A percentile compares a stretch with the other conserved stretches of the same genome.
Evolutionary conservation across 1,140 invertebrate genomes (phyloP).

Genomic region (Cotesia glomerata): DNA sequence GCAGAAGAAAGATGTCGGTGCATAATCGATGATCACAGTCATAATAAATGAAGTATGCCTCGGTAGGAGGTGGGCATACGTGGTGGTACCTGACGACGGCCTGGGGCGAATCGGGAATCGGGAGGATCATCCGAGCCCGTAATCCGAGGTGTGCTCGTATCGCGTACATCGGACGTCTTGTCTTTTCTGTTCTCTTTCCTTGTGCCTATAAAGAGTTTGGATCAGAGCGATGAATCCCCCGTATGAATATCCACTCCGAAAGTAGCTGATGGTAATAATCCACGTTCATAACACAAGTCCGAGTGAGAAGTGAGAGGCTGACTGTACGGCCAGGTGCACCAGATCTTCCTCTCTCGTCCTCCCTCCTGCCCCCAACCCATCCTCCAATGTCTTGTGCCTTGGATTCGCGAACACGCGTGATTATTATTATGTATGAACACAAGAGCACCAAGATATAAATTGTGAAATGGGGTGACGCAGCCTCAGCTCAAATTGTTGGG

Average conservation of each 20-base stretch:
- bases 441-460: neutral
- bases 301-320: conserved; percentile 13
- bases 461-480: conserved; percentile 15
- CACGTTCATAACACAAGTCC: conserved; percentile 28
- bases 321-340: conserved; percentile 29
- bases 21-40: conserved; percentile 64
- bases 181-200: conserved; percentile 22
- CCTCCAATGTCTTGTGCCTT: conserved; percentile 17
- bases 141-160: conserved; percentile 62
- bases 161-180: conserved; percentile 59
- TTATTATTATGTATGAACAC: conserved; percentile 41
- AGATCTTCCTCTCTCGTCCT: conserved; percentile 10
- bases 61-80: conserved; percentile 41
- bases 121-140: conserved; percentile 58
- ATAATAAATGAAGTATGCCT: conserved; percentile 63
- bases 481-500: neutral
- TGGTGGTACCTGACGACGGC: conserved; percentile 59
- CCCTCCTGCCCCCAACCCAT: neutral
- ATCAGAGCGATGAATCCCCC: neutral
- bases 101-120: conserved; percentile 46
- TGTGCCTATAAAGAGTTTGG: conserved; percentile 7
- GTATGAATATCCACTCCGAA: neutral
- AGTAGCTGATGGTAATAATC: conserved; percentile 24
- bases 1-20: conserved; percentile 46
- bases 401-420: conserved; percentile 50